Conservation (phyloP, 2,797 vertebrate species). For the Threskiornis aethiopicus region DNA sequence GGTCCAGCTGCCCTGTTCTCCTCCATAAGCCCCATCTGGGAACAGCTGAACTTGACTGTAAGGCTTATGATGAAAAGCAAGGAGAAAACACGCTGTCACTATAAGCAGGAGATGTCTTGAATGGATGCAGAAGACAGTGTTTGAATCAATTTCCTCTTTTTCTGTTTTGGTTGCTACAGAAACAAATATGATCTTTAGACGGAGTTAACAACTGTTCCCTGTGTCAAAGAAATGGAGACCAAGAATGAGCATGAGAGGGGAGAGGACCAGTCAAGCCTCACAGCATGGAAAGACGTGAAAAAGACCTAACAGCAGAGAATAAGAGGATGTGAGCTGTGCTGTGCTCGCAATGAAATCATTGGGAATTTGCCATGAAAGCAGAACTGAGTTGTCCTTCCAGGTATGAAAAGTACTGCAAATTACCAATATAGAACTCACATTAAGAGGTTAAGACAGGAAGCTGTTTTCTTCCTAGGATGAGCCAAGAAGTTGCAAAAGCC, state of each 20-base stretch:
- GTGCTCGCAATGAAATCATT: background rate
- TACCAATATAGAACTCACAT: background rate
- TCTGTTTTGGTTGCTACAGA: background rate
- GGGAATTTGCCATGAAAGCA: conserved; percentile 10
- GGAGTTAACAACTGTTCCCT: background rate
- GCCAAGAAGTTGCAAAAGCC: background rate
- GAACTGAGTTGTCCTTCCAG: conserved; percentile 13
- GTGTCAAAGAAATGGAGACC: background rate
- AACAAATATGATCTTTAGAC: background rate
- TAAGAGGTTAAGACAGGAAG: background rate
- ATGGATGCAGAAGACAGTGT: background rate
- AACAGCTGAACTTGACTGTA: background rate
- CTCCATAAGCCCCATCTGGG: background rate
- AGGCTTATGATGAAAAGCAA: background rate
- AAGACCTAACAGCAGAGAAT: background rate
- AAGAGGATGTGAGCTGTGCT: background rate
- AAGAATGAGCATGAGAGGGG: background rate
- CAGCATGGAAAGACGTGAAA: background rate
- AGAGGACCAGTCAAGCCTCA: background rate
- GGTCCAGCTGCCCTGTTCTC: background rate
- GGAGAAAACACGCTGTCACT: background rate
- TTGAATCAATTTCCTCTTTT: background rate
- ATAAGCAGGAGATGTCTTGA: background rate
- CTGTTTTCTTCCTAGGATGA: background rate
- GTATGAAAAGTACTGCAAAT: background rate